Conservation (phyloP, 2,888 invertebrate species). For the Perizoma affinitatum region DNA sequence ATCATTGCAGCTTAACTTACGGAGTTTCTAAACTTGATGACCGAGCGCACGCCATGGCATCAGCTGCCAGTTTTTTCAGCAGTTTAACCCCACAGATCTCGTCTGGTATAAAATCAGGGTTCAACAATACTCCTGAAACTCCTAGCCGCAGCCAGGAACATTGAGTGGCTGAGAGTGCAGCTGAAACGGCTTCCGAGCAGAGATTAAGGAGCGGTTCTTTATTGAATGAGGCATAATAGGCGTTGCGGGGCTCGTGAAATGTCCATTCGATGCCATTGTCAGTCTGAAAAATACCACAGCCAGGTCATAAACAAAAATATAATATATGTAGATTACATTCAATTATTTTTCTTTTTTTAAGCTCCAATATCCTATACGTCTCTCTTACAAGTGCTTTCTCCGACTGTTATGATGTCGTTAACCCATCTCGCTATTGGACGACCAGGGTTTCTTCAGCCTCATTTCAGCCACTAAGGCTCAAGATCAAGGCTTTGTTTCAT, state of each 20-base stretch:
- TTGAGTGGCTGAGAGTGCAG: conserved; percentile 59
- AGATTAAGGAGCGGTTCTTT: conserved; percentile 65
- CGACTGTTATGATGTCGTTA: too few species aligned
- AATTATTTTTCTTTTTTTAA: background rate
- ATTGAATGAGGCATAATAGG: conserved; percentile 55
- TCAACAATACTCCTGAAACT: conserved; percentile 61
- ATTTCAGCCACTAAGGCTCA: too few species aligned
- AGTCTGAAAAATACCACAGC: conserved; percentile 32
- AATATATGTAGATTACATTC: conserved; percentile 5
- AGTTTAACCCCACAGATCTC: conserved; percentile 57
- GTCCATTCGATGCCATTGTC: conserved; percentile 54
- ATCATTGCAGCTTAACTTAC: conserved; percentile 50
- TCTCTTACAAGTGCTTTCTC: too few species aligned
- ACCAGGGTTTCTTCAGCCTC: too few species aligned
- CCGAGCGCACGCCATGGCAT: conserved; percentile 64
- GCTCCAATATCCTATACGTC: too few species aligned
- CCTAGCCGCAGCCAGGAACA: conserved; percentile 71
- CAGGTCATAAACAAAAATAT: background rate
- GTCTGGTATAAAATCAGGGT: conserved; percentile 58
- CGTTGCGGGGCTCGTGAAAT: conserved; percentile 58
- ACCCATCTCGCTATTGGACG: too few species aligned
- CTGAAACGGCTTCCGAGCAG: conserved; percentile 60
- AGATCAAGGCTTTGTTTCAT: too few species aligned
- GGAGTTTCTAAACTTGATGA: conserved; percentile 59
- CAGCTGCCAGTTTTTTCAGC: conserved; percentile 58